phyloP scores from a whole-genome alignment of 2,113 vertebrate genomes.

The Numida meleagris region DNA sequence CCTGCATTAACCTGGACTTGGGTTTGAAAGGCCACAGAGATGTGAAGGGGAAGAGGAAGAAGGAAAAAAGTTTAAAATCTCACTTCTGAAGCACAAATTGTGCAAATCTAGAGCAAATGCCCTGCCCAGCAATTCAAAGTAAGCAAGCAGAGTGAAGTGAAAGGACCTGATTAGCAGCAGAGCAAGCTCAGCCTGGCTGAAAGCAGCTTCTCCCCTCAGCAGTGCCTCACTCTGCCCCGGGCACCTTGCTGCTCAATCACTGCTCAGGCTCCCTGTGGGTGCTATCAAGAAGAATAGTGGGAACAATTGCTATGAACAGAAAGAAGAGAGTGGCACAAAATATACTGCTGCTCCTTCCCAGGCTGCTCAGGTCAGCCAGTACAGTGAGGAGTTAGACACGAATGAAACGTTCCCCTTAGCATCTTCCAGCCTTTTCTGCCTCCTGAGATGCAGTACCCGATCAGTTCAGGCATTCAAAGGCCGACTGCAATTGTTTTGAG shows the following conservation, averaged over 20 bases:
- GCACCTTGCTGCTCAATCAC: not conserved
- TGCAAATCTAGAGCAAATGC: accelerated
- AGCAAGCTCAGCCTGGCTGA: accelerated
- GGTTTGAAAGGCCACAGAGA: not conserved
- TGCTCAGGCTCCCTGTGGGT: not conserved
- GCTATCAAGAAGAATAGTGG: accelerated
- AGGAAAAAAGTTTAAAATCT: not conserved
- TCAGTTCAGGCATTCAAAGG: accelerated
- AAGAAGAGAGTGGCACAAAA: not conserved
- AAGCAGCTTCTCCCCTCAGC: not conserved
- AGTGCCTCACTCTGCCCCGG: not conserved
- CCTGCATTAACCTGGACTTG: not conserved
- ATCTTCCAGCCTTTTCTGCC: not conserved
- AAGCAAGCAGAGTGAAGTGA: not conserved
- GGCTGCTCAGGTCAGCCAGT: not conserved
- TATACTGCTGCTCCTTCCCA: not conserved
- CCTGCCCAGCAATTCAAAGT: not conserved
- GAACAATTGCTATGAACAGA: not conserved
- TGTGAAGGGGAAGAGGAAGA: not conserved
- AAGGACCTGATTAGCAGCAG: not conserved
- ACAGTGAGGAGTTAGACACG: not conserved
- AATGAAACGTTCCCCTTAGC: not conserved
- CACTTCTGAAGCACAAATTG: not conserved
- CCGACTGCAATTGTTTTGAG: not conserved
- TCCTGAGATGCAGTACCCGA: not conserved